These are phyloP conservation scores for Drosophila elegans DNA, from an alignment of 1,140 invertebrate genomes.

Conservation along the genomic window DNA sequence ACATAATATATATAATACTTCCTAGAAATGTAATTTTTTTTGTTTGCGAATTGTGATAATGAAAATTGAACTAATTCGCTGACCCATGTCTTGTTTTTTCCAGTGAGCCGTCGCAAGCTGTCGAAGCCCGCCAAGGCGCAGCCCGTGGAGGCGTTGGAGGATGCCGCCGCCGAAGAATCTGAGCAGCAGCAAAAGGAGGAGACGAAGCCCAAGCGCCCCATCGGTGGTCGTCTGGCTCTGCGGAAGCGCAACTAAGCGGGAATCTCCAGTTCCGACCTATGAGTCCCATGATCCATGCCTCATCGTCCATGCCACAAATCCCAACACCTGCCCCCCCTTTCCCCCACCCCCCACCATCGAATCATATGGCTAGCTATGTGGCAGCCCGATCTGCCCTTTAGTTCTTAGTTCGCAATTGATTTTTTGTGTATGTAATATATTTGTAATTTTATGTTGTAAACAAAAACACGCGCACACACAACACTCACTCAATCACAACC, in stretches of 20 bases:
- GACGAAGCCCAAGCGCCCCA: conserved; percentile 73
- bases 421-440: conserved; percentile 59
- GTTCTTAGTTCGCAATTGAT: conserved; percentile 77
- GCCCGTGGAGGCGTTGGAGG: conserved; percentile 65
- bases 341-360: not conserved
- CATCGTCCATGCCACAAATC: not conserved
- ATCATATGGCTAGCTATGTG: conserved; percentile 72
- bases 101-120: conserved; percentile 77
- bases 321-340: not conserved
- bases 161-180: conserved; percentile 74
- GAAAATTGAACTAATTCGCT: too few species aligned
- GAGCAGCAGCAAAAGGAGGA: conserved; percentile 80
- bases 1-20: too few species aligned
- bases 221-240: conserved; percentile 66
- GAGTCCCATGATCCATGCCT: not conserved
- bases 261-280: not conserved
- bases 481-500: conserved; percentile 11
- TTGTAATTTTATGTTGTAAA: conserved; percentile 65
- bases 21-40: too few species aligned
- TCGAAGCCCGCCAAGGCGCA: conserved; percentile 67
- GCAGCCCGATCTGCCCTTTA: conserved; percentile 73
- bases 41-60: too few species aligned
- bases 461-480: conserved; percentile 11
- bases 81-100: not conserved
- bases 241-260: conserved; percentile 75